Evolutionary conservation across 37 sponge, comb jelly and placozoan species (phyloP), one percentile per base, ranked within the genome.

Genomic region (Halisarca cf. caerulea): DNA sequence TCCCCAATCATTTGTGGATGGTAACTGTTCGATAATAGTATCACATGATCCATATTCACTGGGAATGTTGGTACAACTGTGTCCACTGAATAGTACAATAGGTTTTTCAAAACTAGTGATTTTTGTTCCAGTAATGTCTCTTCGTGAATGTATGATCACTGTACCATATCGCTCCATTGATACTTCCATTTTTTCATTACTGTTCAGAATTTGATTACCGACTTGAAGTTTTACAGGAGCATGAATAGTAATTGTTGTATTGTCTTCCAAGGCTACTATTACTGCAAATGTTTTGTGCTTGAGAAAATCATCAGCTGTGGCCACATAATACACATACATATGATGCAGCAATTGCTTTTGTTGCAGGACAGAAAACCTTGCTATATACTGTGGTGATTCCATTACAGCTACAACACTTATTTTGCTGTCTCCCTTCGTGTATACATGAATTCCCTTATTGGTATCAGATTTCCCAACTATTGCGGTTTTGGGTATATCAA

Each of bases 1-100:
- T 23, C 77, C 77, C 77, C 77, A 74, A 41, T 74, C 77, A 6
- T 74, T n/a, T 0, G 77, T 74, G 1, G 77, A 74, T n/a, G 77
- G 77, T 43, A 74, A 40, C 45, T 74, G 77, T 41, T 74, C 77
- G 23, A 74, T 74, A 40, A 74, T 74, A 2, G 45, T 40, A 37
- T 74, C 77, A 74, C 77, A 74, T 1, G 45, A 23, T 37, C 36
- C 38, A 21, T 74, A 40, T 0, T 36, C 32, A 5, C 32, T n/a
- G 1, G 77, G 77, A 18, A 74, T 74, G 7, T 43, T 37, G 21
- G 77, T 74, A 37, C 77, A 74, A n/a, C 24, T n/a, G 45, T 74
- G 77, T 20, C 77, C 77, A 18, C 25, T 43, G 25, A 74, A 74
- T 0, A 74, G 23, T 3, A 43, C 77, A 25, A 74, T 43, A 2